These are phyloP conservation scores for Lasaia peninsularis DNA, from an alignment of 1,140 invertebrate genomes.

Conservation along the genomic window DNA sequence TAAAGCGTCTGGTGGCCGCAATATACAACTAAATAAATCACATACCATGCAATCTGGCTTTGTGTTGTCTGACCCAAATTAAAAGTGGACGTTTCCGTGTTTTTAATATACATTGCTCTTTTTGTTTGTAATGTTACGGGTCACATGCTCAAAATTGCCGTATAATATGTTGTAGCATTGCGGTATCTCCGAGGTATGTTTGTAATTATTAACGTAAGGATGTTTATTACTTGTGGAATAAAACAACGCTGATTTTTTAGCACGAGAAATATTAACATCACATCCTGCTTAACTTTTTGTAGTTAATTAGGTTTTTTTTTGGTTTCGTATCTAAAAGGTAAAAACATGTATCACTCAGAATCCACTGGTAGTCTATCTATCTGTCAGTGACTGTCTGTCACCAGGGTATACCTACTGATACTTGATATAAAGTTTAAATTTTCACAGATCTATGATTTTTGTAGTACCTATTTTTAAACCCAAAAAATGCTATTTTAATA, in stretches of 20 bases:
- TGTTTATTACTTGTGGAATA: neutral
- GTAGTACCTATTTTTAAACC: no score
- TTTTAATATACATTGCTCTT: conserved; percentile 10
- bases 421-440: no score
- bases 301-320: no score
- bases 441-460: no score
- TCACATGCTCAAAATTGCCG: conserved; percentile 2
- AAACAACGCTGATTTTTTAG: neutral
- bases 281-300: neutral
- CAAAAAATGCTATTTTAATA: no score
- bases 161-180: neutral
- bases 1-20: conserved; percentile 26
- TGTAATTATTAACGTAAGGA: neutral
- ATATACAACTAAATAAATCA: conserved; percentile 34
- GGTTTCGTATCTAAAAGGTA: no score
- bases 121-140: conserved; percentile 4
- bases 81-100: conserved; percentile 10
- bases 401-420: no score
- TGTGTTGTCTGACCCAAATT: conserved; percentile 24
- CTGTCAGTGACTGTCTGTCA: no score
- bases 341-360: no score
- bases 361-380: no score
- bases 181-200: neutral
- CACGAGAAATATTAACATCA: neutral
- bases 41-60: conserved; percentile 30